Evolutionary conservation across 1,140 invertebrate genomes (phyloP).

Genomic region (Drosophila ohnishii): DNA sequence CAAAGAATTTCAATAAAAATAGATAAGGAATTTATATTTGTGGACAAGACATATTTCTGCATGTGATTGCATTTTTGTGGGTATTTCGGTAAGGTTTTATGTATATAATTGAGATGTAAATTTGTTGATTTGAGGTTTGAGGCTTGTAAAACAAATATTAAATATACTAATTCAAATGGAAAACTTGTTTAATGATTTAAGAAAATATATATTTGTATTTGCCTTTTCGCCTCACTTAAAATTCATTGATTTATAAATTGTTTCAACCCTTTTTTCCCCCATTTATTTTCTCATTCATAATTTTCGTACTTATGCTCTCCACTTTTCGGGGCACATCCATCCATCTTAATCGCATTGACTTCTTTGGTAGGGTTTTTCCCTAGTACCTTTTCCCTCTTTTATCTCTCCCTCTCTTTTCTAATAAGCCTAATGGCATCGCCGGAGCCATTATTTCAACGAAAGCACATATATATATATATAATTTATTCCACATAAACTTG

Average conservation of each 20-base stretch:
- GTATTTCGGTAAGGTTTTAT: constrained; percentile 4
- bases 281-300: constrained; percentile 14
- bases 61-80: constrained; percentile 25
- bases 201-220: constrained; percentile 1
- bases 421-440: constrained; percentile 65
- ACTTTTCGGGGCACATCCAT: constrained; percentile 25
- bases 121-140: not conserved
- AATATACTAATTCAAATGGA: not conserved
- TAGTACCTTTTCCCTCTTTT: not conserved
- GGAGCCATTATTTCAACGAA: constrained; percentile 24
- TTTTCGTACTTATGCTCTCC: constrained; percentile 13
- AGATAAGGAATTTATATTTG: constrained; percentile 17
- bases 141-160: not conserved
- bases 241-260: constrained; percentile 18
- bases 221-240: constrained; percentile 1
- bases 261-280: constrained; percentile 12
- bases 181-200: not conserved
- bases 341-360: constrained; percentile 48
- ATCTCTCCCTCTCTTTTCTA: constrained; percentile 43
- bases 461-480: constrained; percentile 16
- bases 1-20: constrained; percentile 36
- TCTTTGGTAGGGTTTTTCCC: constrained; percentile 3
- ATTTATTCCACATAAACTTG: constrained; percentile 73
- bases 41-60: constrained; percentile 9
- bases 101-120: not conserved